Base-by-base conservation (phyloP, 37 sponge, comb jelly and placozoan species). In the Tethya wilhelma region DNA sequence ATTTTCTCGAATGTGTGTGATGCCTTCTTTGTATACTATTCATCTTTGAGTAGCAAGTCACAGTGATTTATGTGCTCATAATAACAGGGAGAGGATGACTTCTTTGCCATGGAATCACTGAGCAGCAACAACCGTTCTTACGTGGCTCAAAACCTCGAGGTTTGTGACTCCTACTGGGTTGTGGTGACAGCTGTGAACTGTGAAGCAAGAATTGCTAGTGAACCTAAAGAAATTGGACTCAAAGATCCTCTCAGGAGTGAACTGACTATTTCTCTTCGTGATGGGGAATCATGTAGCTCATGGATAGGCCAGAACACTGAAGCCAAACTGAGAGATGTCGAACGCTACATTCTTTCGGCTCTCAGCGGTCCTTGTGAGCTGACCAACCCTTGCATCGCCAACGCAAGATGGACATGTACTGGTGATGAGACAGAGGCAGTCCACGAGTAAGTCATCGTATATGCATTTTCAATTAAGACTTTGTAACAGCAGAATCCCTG, bases 111-210 rank as follows among this genome's bases (percentile, higher is more conserved):
- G n/a, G n/a, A n/a, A n/a, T n/a, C n/a, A n/a, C n/a, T n/a, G n/a
- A n/a, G n/a, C n/a, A n/a, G n/a, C n/a, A n/a, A n/a, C n/a, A n/a
- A n/a, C n/a, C n/a, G n/a, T n/a, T n/a, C n/a, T n/a, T n/a, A n/a
- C n/a, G n/a, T n/a, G n/a, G n/a, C n/a, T n/a, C n/a, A n/a, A n/a
- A n/a, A n/a, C n/a, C n/a, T n/a, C n/a, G n/a, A 32, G 67, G 19
- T 7, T 5, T 66, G 67, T 20, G 14, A 66, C 7, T 32, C 71
- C 6, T 70, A 70, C 46, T 70, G 44, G 44, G 71, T 41, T 8
- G n/a, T 30, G 28, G 71, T 70, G 5, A 44, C 45, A 44, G 71
- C 71, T 11, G 45, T 41, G 26, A 43, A 40, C 44, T 70, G 71
- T 70, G 71, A 5, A 41, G 7, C 45, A 7, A 43, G n/a, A 6